These are phyloP conservation scores for Pteronotus mesoamericanus DNA, from an alignment of 2,797 vertebrate species.

Conservation along the genomic window DNA sequence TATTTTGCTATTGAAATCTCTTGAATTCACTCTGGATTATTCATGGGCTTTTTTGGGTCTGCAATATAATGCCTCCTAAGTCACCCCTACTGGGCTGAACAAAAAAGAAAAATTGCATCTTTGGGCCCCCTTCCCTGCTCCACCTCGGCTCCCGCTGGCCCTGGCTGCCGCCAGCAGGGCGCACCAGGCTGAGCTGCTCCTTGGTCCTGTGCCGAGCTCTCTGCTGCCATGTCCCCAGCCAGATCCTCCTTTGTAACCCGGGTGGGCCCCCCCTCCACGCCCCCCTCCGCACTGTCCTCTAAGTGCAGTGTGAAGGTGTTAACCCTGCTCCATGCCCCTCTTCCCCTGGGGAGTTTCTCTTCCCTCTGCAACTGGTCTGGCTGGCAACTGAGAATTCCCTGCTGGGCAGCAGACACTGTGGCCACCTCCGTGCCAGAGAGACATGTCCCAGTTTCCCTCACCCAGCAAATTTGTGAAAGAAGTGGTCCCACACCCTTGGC, in stretches of 20 bases:
- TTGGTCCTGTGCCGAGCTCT: slow-evolving; percentile 54
- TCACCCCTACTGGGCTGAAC: slow-evolving; percentile 74
- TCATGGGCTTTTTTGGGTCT: slow-evolving; percentile 71
- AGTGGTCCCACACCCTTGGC: slow-evolving; percentile 26
- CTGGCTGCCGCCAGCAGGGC: slow-evolving; percentile 50
- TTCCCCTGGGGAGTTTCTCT: neutral
- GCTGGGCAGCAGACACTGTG: neutral
- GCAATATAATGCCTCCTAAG: slow-evolving; percentile 64
- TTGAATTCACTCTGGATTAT: slow-evolving; percentile 73
- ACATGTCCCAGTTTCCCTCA: neutral
- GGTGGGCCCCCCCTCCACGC: neutral
- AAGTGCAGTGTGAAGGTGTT: neutral
- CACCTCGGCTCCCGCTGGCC: slow-evolving; percentile 64
- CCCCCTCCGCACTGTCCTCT: neutral
- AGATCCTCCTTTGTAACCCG: slow-evolving; percentile 16
- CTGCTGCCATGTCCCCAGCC: neutral
- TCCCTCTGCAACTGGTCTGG: neutral
- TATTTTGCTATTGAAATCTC: slow-evolving; percentile 76
- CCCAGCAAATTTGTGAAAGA: neutral
- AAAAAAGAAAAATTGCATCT: slow-evolving; percentile 76
- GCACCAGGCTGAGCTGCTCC: slow-evolving; percentile 28
- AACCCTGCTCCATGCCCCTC: neutral
- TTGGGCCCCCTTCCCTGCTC: slow-evolving; percentile 64
- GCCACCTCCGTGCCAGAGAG: neutral
- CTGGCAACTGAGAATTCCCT: slow-evolving; percentile 1